These are phyloP conservation scores for Felis chaus DNA, from an alignment of 2,113 vertebrate species.

Conservation along the genomic window DNA sequence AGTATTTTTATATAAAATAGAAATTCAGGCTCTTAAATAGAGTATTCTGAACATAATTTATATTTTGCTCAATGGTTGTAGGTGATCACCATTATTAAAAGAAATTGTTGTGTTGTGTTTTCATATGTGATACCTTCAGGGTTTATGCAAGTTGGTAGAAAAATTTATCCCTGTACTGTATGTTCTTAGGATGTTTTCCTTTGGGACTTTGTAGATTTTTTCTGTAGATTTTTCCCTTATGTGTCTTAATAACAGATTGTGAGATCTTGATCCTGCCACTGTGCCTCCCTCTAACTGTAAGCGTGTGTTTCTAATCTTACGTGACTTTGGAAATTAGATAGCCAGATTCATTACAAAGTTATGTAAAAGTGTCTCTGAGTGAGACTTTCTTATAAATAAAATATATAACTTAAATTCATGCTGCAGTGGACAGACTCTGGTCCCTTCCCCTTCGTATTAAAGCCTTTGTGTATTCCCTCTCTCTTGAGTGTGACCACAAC, in stretches of 20 bases:
- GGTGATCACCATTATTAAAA: slow-evolving; percentile 19
- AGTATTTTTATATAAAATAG: not conserved
- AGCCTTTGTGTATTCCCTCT: not conserved
- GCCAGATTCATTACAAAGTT: not conserved
- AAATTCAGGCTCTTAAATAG: not conserved
- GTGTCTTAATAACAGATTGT: not conserved
- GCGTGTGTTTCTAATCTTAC: not conserved
- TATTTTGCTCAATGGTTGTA: not conserved
- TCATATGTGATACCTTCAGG: not conserved
- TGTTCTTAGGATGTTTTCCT: not conserved
- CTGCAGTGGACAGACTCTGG: not conserved
- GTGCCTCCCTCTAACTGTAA: not conserved
- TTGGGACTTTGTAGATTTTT: not conserved
- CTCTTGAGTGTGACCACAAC: not conserved
- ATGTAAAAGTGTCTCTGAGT: not conserved
- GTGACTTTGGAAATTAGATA: not conserved
- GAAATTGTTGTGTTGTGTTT: not conserved
- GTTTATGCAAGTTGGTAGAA: not conserved
- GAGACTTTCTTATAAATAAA: not conserved
- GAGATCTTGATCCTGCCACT: not conserved
- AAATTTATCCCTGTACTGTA: not conserved
- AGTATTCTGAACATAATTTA: slow-evolving; percentile 9
- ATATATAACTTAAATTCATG: not conserved
- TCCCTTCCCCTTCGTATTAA: not conserved
- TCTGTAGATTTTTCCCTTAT: not conserved